Percentiles rank a stretch among this genome's conserved stretches.
Conservation (phyloP, 2,797 vertebrate species). For the Sarcophilus harrisii region DNA sequence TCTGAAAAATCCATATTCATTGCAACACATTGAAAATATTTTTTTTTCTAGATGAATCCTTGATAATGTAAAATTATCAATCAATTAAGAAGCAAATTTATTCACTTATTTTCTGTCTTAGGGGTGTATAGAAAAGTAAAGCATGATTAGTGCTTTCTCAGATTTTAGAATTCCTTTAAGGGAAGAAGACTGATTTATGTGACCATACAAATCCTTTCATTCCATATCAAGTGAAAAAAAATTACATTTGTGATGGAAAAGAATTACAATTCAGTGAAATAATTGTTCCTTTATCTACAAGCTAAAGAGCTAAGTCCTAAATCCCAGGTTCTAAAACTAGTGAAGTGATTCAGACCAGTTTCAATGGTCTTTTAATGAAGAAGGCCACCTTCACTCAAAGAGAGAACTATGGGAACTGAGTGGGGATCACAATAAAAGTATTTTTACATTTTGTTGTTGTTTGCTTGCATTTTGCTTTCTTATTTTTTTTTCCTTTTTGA, state of each 20-base stretch:
- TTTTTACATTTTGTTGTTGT: no score
- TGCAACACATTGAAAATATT: neutral
- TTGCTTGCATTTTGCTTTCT: no score
- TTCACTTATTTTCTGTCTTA: neutral
- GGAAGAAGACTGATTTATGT: neutral
- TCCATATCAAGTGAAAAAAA: neutral
- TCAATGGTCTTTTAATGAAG: no score
- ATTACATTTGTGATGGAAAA: neutral
- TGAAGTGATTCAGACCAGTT: no score
- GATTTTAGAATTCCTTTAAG: neutral
- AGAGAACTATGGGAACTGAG: no score
- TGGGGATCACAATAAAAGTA: no score
- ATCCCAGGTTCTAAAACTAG: no score
- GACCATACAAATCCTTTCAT: neutral
- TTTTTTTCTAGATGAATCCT: neutral
- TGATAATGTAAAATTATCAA: neutral
- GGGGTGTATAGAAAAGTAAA: neutral
- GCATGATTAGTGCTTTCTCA: neutral
- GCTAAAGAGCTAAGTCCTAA: no score
- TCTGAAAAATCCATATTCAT: neutral
- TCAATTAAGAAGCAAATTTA: neutral
- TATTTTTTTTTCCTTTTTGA: no score
- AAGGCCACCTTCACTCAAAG: no score
- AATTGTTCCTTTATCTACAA: neutral
- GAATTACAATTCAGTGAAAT: neutral